Evolutionary conservation across 2,113 vertebrate species (phyloP).

Genomic region (Callipepla californica): DNA sequence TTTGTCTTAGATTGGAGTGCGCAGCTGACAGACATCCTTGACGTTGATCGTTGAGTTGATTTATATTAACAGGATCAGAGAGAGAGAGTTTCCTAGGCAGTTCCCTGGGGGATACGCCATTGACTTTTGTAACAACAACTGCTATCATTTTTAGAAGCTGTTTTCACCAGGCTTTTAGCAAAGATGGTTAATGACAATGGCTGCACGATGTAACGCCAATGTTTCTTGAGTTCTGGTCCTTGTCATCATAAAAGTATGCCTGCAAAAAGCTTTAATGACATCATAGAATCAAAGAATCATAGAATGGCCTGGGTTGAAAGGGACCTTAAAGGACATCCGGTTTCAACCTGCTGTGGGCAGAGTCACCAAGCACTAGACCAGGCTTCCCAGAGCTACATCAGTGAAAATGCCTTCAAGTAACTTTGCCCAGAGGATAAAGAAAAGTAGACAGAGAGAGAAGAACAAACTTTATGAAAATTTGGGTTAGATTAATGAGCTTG

Average conservation of each 20-base stretch:
- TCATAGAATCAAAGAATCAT: too few species aligned
- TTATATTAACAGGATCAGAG: constrained; percentile 48
- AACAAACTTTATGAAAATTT: not conserved
- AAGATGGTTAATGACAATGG: constrained; percentile 13
- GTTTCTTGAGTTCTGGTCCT: not conserved
- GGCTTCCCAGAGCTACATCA: not conserved
- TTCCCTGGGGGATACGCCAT: constrained; percentile 23
- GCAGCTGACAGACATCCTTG: constrained; percentile 32
- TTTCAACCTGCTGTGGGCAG: too few species aligned
- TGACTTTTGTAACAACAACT: constrained; percentile 11
- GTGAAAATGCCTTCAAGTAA: not conserved
- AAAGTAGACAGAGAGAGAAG: not conserved
- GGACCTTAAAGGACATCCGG: too few species aligned
- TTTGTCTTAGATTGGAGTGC: not conserved
- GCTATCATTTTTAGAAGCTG: not conserved
- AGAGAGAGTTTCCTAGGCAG: constrained; percentile 2
- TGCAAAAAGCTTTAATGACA: not conserved
- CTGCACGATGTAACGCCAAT: not conserved
- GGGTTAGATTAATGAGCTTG: not conserved
- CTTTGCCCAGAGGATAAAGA: not conserved
- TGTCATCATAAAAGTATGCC: not conserved
- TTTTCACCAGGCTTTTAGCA: constrained; percentile 9
- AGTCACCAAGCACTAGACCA: too few species aligned
- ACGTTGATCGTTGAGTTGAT: constrained; percentile 54
- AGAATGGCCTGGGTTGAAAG: too few species aligned